Evolutionary conservation across 2,113 vertebrate genomes (phyloP), one percentile per base, ranked within the genome.

Genomic region (Cinclus cinclus): DNA sequence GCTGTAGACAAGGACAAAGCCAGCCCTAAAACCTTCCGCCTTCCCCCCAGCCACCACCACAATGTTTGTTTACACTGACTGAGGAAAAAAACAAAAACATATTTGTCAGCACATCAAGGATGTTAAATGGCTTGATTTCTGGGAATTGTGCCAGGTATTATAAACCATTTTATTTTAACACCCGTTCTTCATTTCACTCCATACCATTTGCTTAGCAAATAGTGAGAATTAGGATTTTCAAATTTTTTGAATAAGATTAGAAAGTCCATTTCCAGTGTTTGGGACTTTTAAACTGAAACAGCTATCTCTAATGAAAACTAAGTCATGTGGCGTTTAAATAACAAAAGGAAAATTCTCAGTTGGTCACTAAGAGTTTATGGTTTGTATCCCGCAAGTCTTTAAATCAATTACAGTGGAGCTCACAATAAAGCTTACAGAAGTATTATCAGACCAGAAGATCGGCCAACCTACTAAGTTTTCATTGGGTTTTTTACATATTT

Each of bases 21-120:
- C 79, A 58, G 68, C 18, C 73, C 73, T 33, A 2, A 83, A 83
- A 74, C 65, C 44, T 94, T 90, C 90, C 71, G 67, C 70, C 85
- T 87, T 78, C 37, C 58, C 68, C 28, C 42, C 75, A 31, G 60
- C 65, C 21, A 6, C 63, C 56, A 53, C 80, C 73, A 49, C 64
- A 62, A 71, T 87, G 90, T 95, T 89, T 97, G 95, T 98, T 98
- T 98, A 96, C 77, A 85, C 62, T 97, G 81, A 27, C 13, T 22
- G 92, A 96, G 79, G 68, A 86, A 96, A 94, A 97, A 97, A 97
- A 93, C 94, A 98, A 97, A 97, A 98, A 93, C 86, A 93, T 94
- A 88, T 95, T 97, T 98, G 97, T 96, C 95, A 96, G 87, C 4
- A 37, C 67, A 64, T 83, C 81, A 81, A 73, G 89, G 68, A 87